Percentiles rank a stretch among this genome's conserved stretches.
Evolutionary conservation across 1,140 invertebrate genomes (phyloP).

Genomic region (Phymorhynchus buccinoides): DNA sequence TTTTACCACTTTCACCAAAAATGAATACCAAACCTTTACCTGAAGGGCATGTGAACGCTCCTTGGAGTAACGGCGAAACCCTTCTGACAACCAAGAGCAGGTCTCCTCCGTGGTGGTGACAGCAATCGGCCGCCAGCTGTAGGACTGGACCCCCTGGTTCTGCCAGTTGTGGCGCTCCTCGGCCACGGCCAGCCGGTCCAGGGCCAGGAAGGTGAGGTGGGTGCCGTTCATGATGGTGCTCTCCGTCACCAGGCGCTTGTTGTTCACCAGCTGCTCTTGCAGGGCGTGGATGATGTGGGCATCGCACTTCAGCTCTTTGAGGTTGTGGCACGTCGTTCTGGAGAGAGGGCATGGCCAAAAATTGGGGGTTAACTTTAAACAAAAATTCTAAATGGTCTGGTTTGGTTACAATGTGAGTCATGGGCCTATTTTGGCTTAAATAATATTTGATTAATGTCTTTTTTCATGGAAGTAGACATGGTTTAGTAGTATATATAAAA

Average conservation of each 20-base stretch:
- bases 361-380: no score
- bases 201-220: not conserved
- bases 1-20: no score
- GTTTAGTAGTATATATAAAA: no score
- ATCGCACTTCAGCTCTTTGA: not conserved
- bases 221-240: not conserved
- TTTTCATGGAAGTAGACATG: no score
- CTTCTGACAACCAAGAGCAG: not conserved
- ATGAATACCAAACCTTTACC: no score
- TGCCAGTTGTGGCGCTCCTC: not conserved
- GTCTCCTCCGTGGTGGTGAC: not conserved
- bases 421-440: no score
- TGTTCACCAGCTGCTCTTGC: not conserved
- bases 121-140: not conserved
- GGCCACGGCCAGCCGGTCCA: conserved; percentile 6
- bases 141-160: not conserved
- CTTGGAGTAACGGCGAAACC: no score
- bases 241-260: not conserved
- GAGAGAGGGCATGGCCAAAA: no score
- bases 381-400: no score
- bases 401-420: no score
- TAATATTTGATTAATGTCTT: no score
- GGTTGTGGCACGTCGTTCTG: not conserved
- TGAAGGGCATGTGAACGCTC: not conserved
- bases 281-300: not conserved